phyloP scores from a whole-genome alignment of 2,113 vertebrate genomes.

The Antechinus flavipes region DNA sequence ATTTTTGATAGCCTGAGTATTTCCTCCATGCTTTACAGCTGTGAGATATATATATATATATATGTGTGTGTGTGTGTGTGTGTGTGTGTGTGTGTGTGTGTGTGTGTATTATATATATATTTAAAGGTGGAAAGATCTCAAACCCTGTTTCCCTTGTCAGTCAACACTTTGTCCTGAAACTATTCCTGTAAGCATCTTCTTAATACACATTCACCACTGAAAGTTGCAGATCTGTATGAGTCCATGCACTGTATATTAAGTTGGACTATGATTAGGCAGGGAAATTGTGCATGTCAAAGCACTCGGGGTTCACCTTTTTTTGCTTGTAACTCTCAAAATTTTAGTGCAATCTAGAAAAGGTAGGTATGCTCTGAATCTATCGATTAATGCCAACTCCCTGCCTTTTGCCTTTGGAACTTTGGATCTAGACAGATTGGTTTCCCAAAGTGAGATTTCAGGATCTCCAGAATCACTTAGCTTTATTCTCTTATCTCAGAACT shows the following conservation, averaged over 20 bases:
- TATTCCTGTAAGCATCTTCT: background rate
- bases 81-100: too few relatives aligned
- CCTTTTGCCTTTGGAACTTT: background rate
- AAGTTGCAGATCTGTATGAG: background rate
- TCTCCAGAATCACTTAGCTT: accelerated
- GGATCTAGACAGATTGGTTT: background rate
- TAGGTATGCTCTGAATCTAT: background rate
- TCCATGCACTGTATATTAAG: background rate
- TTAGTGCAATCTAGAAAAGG: background rate
- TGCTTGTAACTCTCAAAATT: background rate
- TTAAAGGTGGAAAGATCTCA: background rate
- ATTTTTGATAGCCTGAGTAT: background rate
- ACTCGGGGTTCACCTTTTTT: background rate
- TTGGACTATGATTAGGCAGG: background rate
- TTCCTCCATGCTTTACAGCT: background rate
- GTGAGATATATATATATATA: background rate
- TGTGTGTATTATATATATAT: background rate
- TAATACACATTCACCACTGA: background rate
- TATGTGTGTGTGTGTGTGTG: too few relatives aligned
- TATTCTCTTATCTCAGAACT: accelerated
- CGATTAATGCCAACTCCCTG: background rate
- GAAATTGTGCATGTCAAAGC: background rate
- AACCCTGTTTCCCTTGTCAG: background rate
- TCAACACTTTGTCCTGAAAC: background rate
- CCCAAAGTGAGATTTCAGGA: background rate